phyloP scores from a whole-genome alignment of 2,113 vertebrate genomes.

The Oophaga pumilio region DNA sequence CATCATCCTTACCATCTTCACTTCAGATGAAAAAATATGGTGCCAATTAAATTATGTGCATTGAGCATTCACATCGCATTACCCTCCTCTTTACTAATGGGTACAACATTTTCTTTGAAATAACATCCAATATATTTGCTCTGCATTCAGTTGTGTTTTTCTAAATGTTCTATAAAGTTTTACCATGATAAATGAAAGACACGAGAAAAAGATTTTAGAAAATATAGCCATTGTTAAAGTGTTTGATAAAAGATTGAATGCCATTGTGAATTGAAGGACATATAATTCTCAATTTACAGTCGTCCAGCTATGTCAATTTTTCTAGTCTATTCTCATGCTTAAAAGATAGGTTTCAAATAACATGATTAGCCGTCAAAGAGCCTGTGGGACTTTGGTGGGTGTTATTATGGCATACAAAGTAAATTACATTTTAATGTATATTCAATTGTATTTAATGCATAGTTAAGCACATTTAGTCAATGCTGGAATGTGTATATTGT shows the following conservation, averaged over 20 bases:
- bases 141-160: neutral
- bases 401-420: neutral
- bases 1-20: neutral
- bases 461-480: neutral
- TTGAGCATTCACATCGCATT: neutral
- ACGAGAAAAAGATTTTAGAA: neutral
- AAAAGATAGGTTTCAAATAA: neutral
- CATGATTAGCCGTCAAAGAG: neutral
- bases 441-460: neutral
- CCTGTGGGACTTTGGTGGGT: neutral
- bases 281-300: neutral
- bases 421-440: conserved; percentile 1
- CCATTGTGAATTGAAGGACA: neutral
- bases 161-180: neutral
- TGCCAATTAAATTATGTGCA: neutral
- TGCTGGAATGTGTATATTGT: neutral
- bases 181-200: conserved; percentile 1
- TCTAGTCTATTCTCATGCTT: neutral
- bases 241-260: conserved; percentile 9
- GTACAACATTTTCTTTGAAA: neutral
- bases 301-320: neutral
- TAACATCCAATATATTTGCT: neutral
- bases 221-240: neutral
- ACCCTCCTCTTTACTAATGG: neutral
- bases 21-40: neutral